Base-by-base conservation (phyloP, 1,140 invertebrate genomes). In the Apolygus lucorum region DNA sequence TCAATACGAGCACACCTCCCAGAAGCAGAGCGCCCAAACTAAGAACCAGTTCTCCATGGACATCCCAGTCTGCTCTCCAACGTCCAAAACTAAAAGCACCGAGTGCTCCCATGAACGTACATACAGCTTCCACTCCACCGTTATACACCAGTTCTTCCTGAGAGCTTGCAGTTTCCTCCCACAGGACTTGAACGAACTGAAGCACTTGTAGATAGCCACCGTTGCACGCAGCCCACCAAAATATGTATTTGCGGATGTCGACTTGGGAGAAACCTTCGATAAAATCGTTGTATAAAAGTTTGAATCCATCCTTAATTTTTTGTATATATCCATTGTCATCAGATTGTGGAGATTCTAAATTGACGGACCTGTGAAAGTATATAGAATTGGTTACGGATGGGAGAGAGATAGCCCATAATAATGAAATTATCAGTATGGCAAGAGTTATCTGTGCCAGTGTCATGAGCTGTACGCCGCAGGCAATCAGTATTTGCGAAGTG, bases 211-310 rank as follows among this genome's bases (percentile, higher is more conserved):
- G 24, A 80, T 88, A 92, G 13, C 92, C 89, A 73, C 90, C 91
- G 13, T 90, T 85, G 0, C 87, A 84, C 24, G 86, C 80, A 0
- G 91, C 86, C 85, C 91, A 95, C 87, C 93, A 92, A 13, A 92
- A 75, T 0, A 90, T 22, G 24, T 62, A 62, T 4, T 4, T 11
- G 22, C 22, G 22, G 22, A 62, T 62, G 8, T 24, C 24, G 22
- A 8, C 22, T 22, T 62, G 8, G 54, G 4, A 13, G 8, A n/a
- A 13, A n/a, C 4, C 24, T 62, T n/a, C 93, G 93, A 93, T 95
- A 75, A 90, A 91, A 0, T 93, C 28, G 2, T 93, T 84, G 63
- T 86, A 85, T 0, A 76, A 74, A 76, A 90, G 86, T 0, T 84
- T 83, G 78, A 90, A 95, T 25, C 91, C 88, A 29, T 82, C 77